phyloP scores from a whole-genome alignment of 92 coral and sea anemone genomes.

The Epizoanthus stellaris region DNA sequence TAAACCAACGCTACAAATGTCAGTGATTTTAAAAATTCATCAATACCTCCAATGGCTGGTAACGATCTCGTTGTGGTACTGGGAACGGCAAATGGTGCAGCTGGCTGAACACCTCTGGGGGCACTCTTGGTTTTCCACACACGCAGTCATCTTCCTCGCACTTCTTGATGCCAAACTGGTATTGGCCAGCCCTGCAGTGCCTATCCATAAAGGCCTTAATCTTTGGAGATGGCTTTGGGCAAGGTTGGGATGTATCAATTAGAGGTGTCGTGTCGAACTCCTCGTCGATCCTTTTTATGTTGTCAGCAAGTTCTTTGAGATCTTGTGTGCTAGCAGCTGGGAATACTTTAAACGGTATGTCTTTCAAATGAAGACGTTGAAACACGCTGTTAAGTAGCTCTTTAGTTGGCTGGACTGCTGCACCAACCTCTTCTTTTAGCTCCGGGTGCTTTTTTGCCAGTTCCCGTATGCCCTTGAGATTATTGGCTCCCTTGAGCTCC shows the following conservation, averaged over 20 bases:
- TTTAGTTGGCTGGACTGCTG: conserved; percentile 46
- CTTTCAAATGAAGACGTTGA: conserved; percentile 50
- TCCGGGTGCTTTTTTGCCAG: conserved; percentile 39
- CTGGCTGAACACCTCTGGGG: conserved; percentile 49
- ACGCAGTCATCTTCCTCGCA: conserved; percentile 53
- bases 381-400: conserved; percentile 48
- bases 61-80: conserved; percentile 59
- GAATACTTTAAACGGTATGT: conserved; percentile 39
- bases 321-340: conserved; percentile 40
- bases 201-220: conserved; percentile 51
- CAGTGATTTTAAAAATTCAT: not conserved
- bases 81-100: conserved; percentile 71
- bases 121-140: conserved; percentile 60
- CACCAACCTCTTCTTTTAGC: conserved; percentile 30
- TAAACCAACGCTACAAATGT: no score
- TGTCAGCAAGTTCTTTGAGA: conserved; percentile 25
- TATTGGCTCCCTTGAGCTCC: conserved; percentile 46
- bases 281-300: conserved; percentile 40
- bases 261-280: conserved; percentile 48
- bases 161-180: conserved; percentile 52
- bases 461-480: conserved; percentile 39
- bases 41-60: conserved; percentile 57
- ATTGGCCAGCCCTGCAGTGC: conserved; percentile 56
- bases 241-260: conserved; percentile 50
- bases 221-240: conserved; percentile 44